Percentiles rank a stretch among this genome's conserved stretches.
phyloP scores from a whole-genome alignment of 2,113 vertebrate genomes.

The Helogale parvula region DNA sequence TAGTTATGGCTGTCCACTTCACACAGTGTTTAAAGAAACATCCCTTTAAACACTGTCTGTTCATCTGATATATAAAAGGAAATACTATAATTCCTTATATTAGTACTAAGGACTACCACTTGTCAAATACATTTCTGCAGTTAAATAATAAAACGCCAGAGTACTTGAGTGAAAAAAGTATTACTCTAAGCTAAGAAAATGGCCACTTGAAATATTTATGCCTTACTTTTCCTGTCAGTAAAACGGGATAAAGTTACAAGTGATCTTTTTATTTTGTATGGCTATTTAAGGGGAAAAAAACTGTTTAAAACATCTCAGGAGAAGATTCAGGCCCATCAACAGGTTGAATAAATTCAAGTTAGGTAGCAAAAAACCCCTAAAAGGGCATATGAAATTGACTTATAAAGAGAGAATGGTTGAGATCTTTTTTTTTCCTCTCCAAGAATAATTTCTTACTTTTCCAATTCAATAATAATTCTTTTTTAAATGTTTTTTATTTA shows the following conservation, averaged over 20 bases:
- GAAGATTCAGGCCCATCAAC: conserved; percentile 12
- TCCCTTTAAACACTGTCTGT: conserved; percentile 10
- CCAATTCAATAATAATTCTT: not conserved
- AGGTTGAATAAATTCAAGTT: conserved; percentile 29
- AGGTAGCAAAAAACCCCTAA: not conserved
- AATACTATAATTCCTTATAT: conserved; percentile 43
- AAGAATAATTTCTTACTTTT: conserved; percentile 55
- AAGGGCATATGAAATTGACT: not conserved
- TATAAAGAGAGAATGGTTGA: not conserved
- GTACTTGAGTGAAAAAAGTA: conserved; percentile 17
- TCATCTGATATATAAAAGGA: conserved; percentile 13
- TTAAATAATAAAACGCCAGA: conserved; percentile 32
- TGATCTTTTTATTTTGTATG: not conserved
- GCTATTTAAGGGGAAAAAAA: conserved; percentile 39
- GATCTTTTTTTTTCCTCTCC: not conserved
- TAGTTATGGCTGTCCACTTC: conserved; percentile 31
- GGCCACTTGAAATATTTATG: conserved; percentile 12
- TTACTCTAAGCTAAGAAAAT: conserved; percentile 21
- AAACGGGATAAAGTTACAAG: conserved; percentile 27
- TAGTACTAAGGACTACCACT: not conserved
- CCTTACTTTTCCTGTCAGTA: conserved; percentile 5
- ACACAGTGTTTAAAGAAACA: not conserved
- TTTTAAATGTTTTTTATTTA: no score
- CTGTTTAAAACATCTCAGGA: conserved; percentile 27
- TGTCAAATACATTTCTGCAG: conserved; percentile 49